Percentiles rank a stretch among this genome's conserved stretches.
These are phyloP conservation scores for Crambe crambe DNA, from an alignment of 37 sponge, comb jelly and placozoan genomes.

Conservation along the genomic window DNA sequence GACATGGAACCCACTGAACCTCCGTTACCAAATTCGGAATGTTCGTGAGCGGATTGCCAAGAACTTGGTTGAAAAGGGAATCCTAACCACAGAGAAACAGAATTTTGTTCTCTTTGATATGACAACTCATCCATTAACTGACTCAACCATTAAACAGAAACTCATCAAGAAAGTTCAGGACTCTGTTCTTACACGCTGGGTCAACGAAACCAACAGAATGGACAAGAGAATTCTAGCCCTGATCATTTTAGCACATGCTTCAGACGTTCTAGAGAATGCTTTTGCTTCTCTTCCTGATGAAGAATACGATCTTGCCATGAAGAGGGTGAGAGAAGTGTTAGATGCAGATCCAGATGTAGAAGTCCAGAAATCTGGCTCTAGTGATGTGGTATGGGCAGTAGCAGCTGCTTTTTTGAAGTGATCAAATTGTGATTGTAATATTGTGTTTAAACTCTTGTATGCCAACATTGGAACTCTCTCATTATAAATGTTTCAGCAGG, in stretches of 20 bases:
- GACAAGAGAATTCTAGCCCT: conserved; percentile 88
- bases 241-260: conserved; percentile 91
- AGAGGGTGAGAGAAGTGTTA: conserved; percentile 87
- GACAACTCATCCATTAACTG: conserved; percentile 98
- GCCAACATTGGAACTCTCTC: too few relatives aligned
- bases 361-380: conserved; percentile 72
- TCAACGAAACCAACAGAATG: conserved; percentile 91
- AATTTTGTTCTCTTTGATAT: conserved; percentile 99
- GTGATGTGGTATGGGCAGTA: conserved; percentile 90
- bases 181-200: conserved; percentile 89
- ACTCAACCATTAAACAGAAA: conserved; percentile 86
- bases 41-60: conserved; percentile 97
- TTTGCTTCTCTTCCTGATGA: conserved; percentile 93
- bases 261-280: conserved; percentile 97
- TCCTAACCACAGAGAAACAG: conserved; percentile 98
- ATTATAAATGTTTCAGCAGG: too few relatives aligned
- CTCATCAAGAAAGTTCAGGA: conserved; percentile 96
- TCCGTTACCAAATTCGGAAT: conserved; percentile 95
- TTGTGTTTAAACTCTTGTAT: too few relatives aligned
- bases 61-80: conserved; percentile 98
- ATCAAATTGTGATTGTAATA: too few relatives aligned
- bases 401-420: conserved; percentile 92
- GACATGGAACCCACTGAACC: conserved; percentile 98
- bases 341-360: conserved; percentile 94
- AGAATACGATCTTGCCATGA: conserved; percentile 98